Evolutionary conservation across 2,888 invertebrate species (phyloP).

Genomic region (Vannuccia rotundouncinata): DNA sequence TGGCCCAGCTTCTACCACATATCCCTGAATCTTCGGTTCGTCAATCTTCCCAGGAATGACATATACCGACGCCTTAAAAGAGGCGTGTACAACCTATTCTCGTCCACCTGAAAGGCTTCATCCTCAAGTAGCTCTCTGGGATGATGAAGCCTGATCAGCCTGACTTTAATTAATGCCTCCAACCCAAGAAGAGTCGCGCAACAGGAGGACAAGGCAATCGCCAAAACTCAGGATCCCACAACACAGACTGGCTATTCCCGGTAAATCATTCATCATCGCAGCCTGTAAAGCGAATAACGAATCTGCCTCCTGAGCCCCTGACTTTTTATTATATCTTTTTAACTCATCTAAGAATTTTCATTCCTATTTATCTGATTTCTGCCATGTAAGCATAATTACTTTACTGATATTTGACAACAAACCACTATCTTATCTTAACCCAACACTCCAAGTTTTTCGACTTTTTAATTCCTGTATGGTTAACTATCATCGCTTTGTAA

Average conservation of each 20-base stretch:
- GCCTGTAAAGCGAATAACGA: not conserved
- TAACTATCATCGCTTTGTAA: too few species aligned
- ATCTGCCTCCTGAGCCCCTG: not conserved
- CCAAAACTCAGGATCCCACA: not conserved
- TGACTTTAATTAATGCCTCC: not conserved
- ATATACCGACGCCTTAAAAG: not conserved
- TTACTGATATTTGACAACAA: too few species aligned
- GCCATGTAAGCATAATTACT: too few species aligned
- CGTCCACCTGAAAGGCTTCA: not conserved
- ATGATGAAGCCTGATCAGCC: not conserved
- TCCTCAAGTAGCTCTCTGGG: not conserved
- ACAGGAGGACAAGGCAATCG: not conserved
- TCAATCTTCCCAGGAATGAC: not conserved
- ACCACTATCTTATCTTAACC: too few species aligned
- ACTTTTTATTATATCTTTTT: too few species aligned
- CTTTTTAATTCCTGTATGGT: too few species aligned
- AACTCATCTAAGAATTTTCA: too few species aligned
- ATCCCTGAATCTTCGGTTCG: too few species aligned
- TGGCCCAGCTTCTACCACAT: too few species aligned
- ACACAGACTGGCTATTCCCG: not conserved
- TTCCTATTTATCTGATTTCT: too few species aligned
- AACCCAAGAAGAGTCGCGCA: not conserved
- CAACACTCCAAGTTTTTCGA: too few species aligned
- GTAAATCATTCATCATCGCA: not conserved
- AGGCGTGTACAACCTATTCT: not conserved